phyloP scores from a whole-genome alignment of 2,797 vertebrate species.

The Rhadinocentrus ornatus region DNA sequence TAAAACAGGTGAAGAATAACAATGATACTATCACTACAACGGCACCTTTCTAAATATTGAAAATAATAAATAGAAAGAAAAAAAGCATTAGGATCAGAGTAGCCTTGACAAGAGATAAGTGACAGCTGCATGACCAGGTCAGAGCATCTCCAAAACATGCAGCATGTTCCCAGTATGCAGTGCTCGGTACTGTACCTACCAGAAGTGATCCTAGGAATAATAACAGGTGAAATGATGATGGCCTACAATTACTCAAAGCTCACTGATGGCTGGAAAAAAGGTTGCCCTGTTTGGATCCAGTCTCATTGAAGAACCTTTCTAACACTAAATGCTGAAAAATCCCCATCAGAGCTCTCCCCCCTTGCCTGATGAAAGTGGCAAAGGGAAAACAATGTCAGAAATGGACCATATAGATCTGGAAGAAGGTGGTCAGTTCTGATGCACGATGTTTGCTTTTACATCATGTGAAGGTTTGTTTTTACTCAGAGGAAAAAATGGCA shows the following conservation, averaged over 20 bases:
- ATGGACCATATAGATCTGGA: not conserved
- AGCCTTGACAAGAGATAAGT: not conserved
- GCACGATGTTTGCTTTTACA: not conserved
- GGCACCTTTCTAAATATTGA: not conserved
- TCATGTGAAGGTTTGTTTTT: not conserved
- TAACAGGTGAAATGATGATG: not conserved
- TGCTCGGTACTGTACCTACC: not conserved
- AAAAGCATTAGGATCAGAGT: not conserved
- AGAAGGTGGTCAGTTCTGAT: not conserved
- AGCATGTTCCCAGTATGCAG: not conserved
- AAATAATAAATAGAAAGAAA: not conserved
- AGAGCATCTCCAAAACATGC: not conserved
- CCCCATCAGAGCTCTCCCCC: not conserved
- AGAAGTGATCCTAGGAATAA: not conserved
- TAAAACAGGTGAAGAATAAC: not conserved
- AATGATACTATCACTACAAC: not conserved
- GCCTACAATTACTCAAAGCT: not conserved
- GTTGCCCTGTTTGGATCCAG: not conserved
- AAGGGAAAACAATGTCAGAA: not conserved
- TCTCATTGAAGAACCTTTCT: not conserved
- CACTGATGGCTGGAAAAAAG: not conserved
- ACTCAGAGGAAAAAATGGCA: not conserved
- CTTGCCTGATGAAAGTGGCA: not conserved
- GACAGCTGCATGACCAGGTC: not conserved
- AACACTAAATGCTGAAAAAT: not conserved